phyloP scores from a whole-genome alignment of 2,113 vertebrate genomes.

The Dissostichus mawsoni region DNA sequence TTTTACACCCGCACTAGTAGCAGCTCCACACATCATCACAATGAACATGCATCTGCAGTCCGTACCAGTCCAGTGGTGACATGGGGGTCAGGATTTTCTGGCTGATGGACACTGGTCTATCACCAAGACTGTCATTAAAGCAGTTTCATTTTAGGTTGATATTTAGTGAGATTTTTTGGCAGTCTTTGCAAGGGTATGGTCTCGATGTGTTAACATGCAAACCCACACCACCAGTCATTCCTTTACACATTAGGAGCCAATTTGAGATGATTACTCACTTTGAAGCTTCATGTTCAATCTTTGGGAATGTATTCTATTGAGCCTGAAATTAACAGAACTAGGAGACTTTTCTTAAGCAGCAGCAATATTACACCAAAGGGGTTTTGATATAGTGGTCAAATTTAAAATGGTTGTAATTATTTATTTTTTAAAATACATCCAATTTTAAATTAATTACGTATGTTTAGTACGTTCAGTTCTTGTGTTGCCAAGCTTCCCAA shows the following conservation, averaged over 20 bases:
- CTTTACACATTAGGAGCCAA: slow-evolving; percentile 20
- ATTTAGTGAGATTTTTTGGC: neutral
- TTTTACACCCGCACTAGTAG: slow-evolving; percentile 64
- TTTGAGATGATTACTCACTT: slow-evolving; percentile 8
- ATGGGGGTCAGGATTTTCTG: slow-evolving; percentile 28
- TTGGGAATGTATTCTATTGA: slow-evolving; percentile 9
- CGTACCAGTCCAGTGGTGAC: slow-evolving; percentile 52
- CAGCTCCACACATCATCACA: slow-evolving; percentile 77
- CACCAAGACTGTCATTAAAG: neutral
- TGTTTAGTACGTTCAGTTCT: neutral
- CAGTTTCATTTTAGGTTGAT: neutral
- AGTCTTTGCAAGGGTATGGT: neutral
- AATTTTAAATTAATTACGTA: neutral
- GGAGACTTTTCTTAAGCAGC: neutral
- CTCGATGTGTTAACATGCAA: neutral
- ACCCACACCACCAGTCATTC: slow-evolving; percentile 15
- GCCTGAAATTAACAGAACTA: neutral
- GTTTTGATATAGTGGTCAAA: neutral
- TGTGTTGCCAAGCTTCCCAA: neutral
- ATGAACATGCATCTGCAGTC: slow-evolving; percentile 53
- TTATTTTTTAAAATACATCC: neutral
- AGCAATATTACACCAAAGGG: neutral
- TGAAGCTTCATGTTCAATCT: slow-evolving; percentile 12
- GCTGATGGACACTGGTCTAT: slow-evolving; percentile 18
- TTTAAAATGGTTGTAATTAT: neutral